phyloP scores from a whole-genome alignment of 2,888 invertebrate genomes.

The Melanostoma mellinum region DNA sequence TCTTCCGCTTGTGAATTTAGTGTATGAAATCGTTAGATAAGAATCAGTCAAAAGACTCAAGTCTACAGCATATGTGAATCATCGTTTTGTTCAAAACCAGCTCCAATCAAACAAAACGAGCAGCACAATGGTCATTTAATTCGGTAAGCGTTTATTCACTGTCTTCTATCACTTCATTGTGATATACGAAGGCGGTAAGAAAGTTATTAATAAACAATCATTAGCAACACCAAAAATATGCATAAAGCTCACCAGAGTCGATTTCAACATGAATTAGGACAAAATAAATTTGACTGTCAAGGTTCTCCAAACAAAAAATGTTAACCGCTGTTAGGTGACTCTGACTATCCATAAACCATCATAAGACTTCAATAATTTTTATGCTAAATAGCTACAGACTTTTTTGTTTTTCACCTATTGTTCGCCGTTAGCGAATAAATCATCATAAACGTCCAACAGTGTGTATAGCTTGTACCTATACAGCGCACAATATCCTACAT shows the following conservation, averaged over 20 bases:
- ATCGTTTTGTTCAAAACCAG: too few species aligned
- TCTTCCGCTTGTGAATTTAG: too few species aligned
- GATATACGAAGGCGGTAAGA: conserved; percentile 18
- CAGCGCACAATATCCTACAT: conserved; percentile 32
- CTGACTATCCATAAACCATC: conserved; percentile 20
- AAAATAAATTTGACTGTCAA: conserved; percentile 36
- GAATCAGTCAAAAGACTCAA: too few species aligned
- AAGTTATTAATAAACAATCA: conserved; percentile 32
- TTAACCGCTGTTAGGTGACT: conserved; percentile 18
- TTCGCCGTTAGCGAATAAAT: conserved; percentile 53
- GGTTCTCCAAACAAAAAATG: not conserved
- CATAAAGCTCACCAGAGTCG: conserved; percentile 38
- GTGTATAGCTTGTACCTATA: conserved; percentile 4
- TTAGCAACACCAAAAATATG: conserved; percentile 27
- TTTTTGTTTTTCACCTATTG: conserved; percentile 10
- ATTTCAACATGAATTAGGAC: conserved; percentile 47
- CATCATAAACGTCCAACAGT: conserved; percentile 26
- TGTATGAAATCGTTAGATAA: too few species aligned
- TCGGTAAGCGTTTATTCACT: not conserved
- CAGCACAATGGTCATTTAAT: too few species aligned
- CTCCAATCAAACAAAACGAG: too few species aligned
- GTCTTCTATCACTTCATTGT: not conserved
- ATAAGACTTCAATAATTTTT: conserved; percentile 23
- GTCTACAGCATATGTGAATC: too few species aligned
- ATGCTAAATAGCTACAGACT: conserved; percentile 37